phyloP scores from a whole-genome alignment of 2,113 vertebrate species.

The Sylvietta virens region DNA sequence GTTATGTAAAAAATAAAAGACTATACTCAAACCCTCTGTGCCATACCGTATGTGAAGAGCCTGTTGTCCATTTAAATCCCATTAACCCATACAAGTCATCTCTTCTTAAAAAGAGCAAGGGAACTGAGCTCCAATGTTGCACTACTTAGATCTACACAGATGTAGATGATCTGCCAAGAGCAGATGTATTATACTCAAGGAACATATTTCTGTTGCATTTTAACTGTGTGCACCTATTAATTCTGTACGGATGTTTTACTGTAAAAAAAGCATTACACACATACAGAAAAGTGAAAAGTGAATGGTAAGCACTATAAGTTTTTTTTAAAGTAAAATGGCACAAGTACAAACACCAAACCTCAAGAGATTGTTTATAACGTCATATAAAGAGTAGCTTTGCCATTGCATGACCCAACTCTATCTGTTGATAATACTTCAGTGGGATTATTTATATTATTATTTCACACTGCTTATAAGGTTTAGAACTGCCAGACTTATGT shows the following conservation, averaged over 20 bases:
- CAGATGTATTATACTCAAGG: not conserved
- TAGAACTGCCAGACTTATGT: not conserved
- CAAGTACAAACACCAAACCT: not conserved
- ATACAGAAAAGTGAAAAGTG: not conserved
- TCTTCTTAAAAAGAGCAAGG: conserved; percentile 24
- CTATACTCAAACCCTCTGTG: conserved; percentile 10
- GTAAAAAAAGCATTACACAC: not conserved
- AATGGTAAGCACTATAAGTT: not conserved
- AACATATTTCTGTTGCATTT: not conserved
- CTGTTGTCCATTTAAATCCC: conserved; percentile 27
- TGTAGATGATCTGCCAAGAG: conserved; percentile 18
- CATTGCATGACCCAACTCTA: not conserved
- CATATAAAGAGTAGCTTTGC: not conserved
- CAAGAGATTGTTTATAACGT: not conserved
- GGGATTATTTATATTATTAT: not conserved
- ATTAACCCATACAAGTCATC: conserved; percentile 18
- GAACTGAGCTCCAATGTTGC: not conserved
- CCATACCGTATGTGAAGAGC: not conserved
- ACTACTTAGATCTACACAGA: conserved; percentile 8
- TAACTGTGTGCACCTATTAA: not conserved
- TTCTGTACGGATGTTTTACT: not conserved
- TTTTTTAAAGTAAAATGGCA: not conserved
- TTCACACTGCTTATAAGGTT: not conserved
- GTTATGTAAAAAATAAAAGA: conserved; percentile 1
- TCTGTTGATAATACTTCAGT: not conserved